Evolutionary conservation across 1,140 invertebrate species (phyloP).

Genomic region (Copidosoma floridanum): DNA sequence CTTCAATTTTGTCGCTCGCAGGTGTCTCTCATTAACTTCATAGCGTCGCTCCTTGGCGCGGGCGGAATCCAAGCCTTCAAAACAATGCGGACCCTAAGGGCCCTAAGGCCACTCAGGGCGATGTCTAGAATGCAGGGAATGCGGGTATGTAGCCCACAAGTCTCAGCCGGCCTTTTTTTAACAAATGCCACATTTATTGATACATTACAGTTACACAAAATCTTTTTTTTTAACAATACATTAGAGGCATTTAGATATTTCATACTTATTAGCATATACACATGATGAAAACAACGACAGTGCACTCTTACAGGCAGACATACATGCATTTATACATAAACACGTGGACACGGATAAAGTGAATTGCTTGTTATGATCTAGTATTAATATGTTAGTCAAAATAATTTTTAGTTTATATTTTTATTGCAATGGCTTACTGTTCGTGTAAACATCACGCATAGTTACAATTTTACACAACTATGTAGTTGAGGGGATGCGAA

Average conservation of each 20-base stretch:
- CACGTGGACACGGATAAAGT: no score
- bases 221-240: no score
- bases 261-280: no score
- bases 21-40: slow-evolving; percentile 96
- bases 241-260: no score
- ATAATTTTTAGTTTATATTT: background rate
- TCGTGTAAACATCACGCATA: background rate
- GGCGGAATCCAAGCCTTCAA: slow-evolving; percentile 97
- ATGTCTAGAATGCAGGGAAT: slow-evolving; percentile 98
- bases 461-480: background rate
- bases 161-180: slow-evolving; percentile 54
- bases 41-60: slow-evolving; percentile 88
- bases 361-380: no score
- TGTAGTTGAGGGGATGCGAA: slow-evolving; percentile 6
- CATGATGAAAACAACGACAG: no score
- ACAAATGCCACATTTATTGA: no score
- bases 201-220: background rate
- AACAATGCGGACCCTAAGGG: slow-evolving; percentile 94
- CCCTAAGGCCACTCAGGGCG: slow-evolving; percentile 89
- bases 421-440: background rate
- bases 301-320: no score
- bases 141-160: slow-evolving; percentile 81
- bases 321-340: no score
- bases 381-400: no score
- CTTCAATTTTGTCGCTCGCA: slow-evolving; percentile 62